These are phyloP conservation scores for Gortyna flavago DNA, from an alignment of 2,888 invertebrate species.

Conservation along the genomic window DNA sequence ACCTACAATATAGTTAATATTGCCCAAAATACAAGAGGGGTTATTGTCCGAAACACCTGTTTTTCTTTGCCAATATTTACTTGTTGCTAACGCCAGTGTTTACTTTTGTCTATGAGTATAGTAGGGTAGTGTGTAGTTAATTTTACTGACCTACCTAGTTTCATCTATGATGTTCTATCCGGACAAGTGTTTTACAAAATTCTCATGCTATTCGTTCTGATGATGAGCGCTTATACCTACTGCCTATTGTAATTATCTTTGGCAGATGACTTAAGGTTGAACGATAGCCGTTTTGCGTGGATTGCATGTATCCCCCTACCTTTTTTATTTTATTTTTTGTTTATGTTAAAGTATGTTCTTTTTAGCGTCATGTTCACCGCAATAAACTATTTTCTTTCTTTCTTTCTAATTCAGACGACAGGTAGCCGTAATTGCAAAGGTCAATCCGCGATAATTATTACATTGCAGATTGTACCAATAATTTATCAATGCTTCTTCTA, in stretches of 20 bases:
- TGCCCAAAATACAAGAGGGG: conserved; percentile 55
- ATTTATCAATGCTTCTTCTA: conserved; percentile 22
- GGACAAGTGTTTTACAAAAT: conserved; percentile 7
- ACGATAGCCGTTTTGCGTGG: too few relatives aligned
- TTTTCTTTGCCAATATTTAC: conserved; percentile 56
- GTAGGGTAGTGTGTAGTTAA: background rate
- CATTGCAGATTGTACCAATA: conserved; percentile 23
- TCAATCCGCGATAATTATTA: conserved; percentile 17
- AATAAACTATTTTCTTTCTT: too few relatives aligned
- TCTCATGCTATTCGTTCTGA: background rate
- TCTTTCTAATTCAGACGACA: conserved; percentile 26
- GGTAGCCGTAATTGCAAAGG: conserved; percentile 19
- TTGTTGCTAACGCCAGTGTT: conserved; percentile 42
- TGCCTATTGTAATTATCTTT: conserved; percentile 11
- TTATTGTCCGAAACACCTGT: conserved; percentile 56
- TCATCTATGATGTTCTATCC: background rate
- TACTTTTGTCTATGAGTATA: conserved; percentile 16
- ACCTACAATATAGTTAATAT: conserved; percentile 25
- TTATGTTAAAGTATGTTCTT: too few relatives aligned
- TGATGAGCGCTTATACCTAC: background rate
- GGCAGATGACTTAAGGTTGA: background rate
- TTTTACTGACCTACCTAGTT: conserved; percentile 3
- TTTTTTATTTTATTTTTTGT: too few relatives aligned
- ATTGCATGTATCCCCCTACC: too few relatives aligned
- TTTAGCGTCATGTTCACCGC: too few relatives aligned